Base-by-base conservation (phyloP, 2,113 vertebrate genomes). In the Bambusicola thoracicus region DNA sequence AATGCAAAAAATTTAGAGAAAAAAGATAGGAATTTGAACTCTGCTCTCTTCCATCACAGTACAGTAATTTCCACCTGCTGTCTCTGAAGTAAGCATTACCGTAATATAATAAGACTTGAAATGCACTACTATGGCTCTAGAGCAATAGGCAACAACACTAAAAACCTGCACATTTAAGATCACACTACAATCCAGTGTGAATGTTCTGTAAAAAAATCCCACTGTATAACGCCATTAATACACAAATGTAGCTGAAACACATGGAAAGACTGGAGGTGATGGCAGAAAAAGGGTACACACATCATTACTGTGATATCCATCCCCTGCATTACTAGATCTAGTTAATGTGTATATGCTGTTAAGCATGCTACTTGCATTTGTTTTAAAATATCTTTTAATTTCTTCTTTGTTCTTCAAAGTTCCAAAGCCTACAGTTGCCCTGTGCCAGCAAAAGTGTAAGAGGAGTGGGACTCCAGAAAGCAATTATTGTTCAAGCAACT, bases 401-500 rank as follows among this genome's bases (percentile, higher is more conserved):
- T 82, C 30, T 11, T 65, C 84, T 75, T 76, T 84, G 43, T 21
- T 70, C 46, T 92, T 93, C 88, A 77, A 97, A 99, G 99, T 97
- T 96, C 96, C 98, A 93, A 99, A 99, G 96, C 99, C 99, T 90
- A 99, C 99, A 5, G 96, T 98, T 91, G 97, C 98, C 30, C 93
- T 98, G 51, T 99, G 99, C 97, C 98, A 98, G 94, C 99, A 98
- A 87, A 99, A 99, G 97, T 99, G 99, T 91, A 99, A 98, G 96
- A 97, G 98, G 91, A 97, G 87, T 2, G 98, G 99, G 87, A 99
- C 98, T 77, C 97, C 99, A 32, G 98, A 99, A 97, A 99, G 98
- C 97, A 99, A 98, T 98, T 99, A 98, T 43, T 99, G 99, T 97
- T 98, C 98, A 73, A 99, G 99, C 97, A 98, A 99, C 97, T 99